Evolutionary conservation across 2,113 vertebrate species (phyloP).

Genomic region (Rattus rattus): DNA sequence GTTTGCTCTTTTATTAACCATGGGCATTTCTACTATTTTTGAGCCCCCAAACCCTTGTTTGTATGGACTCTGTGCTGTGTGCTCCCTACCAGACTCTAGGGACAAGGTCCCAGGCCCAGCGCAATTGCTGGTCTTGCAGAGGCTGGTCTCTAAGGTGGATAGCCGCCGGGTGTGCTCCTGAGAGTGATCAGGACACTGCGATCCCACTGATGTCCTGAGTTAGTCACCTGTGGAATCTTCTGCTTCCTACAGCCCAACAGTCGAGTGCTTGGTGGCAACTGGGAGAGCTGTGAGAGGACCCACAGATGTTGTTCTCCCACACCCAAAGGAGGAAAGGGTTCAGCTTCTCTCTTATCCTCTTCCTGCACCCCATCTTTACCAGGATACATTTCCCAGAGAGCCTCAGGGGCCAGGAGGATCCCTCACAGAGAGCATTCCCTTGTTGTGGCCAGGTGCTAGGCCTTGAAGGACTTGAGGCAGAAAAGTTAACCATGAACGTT

Average conservation of each 20-base stretch:
- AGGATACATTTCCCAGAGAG: not conserved
- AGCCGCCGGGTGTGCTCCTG: fast-evolving
- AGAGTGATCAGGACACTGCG: fast-evolving
- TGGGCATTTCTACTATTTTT: not conserved
- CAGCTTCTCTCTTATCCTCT: not conserved
- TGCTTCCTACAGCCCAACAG: not conserved
- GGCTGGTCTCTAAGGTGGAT: fast-evolving
- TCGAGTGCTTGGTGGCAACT: not conserved
- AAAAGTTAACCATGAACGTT: fast-evolving
- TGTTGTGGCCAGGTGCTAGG: not conserved
- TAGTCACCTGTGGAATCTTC: not conserved
- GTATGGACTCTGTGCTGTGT: fast-evolving
- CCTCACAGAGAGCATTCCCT: not conserved
- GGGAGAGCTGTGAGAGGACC: fast-evolving
- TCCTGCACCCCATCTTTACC: not conserved
- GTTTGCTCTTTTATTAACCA: not conserved
- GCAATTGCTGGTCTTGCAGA: fast-evolving
- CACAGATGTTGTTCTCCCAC: not conserved
- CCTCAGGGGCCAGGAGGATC: not conserved
- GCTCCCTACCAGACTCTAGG: not conserved
- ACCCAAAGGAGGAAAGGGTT: not conserved
- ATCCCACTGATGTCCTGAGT: not conserved
- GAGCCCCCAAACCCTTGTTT: fast-evolving
- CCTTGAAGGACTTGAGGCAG: not conserved
- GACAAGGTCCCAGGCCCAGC: fast-evolving